phyloP scores from a whole-genome alignment of 1,140 invertebrate species.

The Zaprionus africanus region DNA sequence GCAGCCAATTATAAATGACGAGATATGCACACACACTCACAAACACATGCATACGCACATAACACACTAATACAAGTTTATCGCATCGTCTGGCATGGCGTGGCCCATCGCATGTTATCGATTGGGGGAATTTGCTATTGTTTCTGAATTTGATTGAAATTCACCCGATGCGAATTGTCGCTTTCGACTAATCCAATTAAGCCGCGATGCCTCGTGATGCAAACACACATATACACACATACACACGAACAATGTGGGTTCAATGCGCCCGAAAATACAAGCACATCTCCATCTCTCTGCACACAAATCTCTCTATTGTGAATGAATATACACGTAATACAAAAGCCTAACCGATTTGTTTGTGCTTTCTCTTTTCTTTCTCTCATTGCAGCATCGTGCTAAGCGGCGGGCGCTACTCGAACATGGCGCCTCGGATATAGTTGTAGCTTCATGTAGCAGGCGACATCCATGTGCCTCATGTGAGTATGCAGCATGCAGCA shows the following conservation, averaged over 20 bases:
- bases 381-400: slow-evolving; percentile 78
- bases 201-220: slow-evolving; percentile 11
- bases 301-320: not conserved
- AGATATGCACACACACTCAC: not conserved
- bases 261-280: slow-evolving; percentile 13
- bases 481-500: slow-evolving; percentile 55
- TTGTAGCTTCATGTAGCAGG: slow-evolving; percentile 84
- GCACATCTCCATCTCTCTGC: not conserved
- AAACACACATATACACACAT: not conserved
- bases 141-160: slow-evolving; percentile 62
- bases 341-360: not conserved
- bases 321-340: not conserved
- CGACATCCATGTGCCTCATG: slow-evolving; percentile 85
- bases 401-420: slow-evolving; percentile 84
- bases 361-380: not conserved
- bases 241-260: slow-evolving; percentile 5
- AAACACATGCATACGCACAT: not conserved
- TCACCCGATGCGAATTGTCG: slow-evolving; percentile 43
- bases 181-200: slow-evolving; percentile 66
- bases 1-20: not conserved
- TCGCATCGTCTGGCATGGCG: not conserved
- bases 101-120: slow-evolving; percentile 34
- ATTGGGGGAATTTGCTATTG: slow-evolving; percentile 46
- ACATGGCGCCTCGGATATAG: slow-evolving; percentile 85
- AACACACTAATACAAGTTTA: not conserved